Base-by-base conservation (phyloP, 2,113 vertebrate species). In the Nestor notabilis region DNA sequence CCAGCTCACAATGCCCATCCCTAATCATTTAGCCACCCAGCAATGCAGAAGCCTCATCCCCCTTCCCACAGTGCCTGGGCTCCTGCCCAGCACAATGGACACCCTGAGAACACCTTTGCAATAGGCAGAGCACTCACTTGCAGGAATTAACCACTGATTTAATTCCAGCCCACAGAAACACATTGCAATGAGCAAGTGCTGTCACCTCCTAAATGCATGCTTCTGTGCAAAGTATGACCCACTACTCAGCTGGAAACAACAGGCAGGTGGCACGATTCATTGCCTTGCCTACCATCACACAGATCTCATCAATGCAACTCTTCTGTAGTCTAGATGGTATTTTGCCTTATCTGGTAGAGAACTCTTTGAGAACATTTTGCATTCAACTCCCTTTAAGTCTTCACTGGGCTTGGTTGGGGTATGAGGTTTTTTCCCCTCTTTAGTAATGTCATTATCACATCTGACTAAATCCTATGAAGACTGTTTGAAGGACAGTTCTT, bases 161-260 rank as follows among this genome's bases (percentile, higher is more conserved):
- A 63, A 7, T 49, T 44, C 44, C 58, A 47, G 39, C 27, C 39
- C 25, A 4, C 14, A 39, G 29, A 65, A 66, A 64, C 50, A 23
- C 39, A 19, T 7, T 2, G 6, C 24, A 13, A 35, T 1, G 2
- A 18, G 35, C 37, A 52, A 35, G 13, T 1, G 5, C 52, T 21
- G 13, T 23, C 58, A 60, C n/a, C 29, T 78, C 65, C 72, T 25
- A 25, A 23, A n/a, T 2, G n/a, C 25, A 16, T 3, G 1, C 50
- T 50, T 13, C 50, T 37, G 11, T 8, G 56, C 53, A 9, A 46
- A 35, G 65, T 4, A 13, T 10, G 64, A 70, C 47, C 52, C 5
- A 1, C 18, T 17, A 5, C 8, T 46, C 56, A 35, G 28, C 13
- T 12, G 50, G 24, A 56, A 77, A 24, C 24, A 86, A 47, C 5